Conservation (phyloP, 2,888 invertebrate genomes). For the Melinaea marsaeus region DNA sequence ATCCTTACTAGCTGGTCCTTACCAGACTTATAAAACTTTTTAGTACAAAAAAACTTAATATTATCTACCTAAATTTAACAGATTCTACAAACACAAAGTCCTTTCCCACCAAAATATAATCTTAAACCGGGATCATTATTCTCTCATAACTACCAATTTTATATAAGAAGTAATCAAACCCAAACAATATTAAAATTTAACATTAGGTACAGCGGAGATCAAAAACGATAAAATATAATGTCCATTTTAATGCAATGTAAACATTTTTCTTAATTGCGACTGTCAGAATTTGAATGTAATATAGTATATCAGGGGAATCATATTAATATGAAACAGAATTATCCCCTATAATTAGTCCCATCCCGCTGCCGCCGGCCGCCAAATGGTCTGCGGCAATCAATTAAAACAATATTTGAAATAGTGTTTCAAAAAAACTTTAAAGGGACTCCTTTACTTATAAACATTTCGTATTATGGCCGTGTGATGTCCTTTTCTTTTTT, state of each 20-base stretch:
- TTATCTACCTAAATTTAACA: no score
- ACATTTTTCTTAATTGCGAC: constrained; percentile 53
- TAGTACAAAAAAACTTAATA: no score
- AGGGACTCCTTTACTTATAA: constrained; percentile 68
- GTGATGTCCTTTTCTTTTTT: constrained; percentile 38
- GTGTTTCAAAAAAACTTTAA: constrained; percentile 69
- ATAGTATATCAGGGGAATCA: constrained; percentile 37
- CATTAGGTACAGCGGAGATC: neutral
- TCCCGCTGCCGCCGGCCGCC: constrained; percentile 53
- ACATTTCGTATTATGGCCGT: constrained; percentile 63
- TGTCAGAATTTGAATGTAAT: constrained; percentile 49
- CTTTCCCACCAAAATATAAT: constrained; percentile 40
- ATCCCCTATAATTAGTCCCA: constrained; percentile 62
- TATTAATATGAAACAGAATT: constrained; percentile 52
- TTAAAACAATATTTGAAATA: constrained; percentile 78
- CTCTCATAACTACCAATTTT: neutral
- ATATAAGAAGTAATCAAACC: neutral
- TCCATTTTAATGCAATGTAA: constrained; percentile 19
- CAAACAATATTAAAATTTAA: constrained; percentile 1
- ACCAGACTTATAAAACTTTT: neutral
- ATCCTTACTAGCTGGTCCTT: neutral
- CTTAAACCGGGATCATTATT: constrained; percentile 28
- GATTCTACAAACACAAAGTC: neutral
- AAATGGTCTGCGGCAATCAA: constrained; percentile 74
- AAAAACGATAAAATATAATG: constrained; percentile 2